These are phyloP conservation scores for Coelopa frigida DNA, from an alignment of 1,140 invertebrate species.

Conservation along the genomic window DNA sequence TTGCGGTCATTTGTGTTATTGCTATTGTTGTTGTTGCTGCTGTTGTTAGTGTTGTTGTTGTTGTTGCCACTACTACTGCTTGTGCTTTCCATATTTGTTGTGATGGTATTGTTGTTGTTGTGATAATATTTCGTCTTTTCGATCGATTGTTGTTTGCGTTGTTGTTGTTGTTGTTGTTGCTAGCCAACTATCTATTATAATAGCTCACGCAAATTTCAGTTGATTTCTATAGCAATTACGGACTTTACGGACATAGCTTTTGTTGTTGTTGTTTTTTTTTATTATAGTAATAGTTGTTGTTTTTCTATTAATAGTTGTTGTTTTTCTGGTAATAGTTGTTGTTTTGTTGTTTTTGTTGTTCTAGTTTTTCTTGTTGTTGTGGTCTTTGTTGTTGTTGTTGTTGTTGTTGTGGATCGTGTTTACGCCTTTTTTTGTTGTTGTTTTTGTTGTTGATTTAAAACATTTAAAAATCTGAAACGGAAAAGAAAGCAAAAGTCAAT, in stretches of 20 bases:
- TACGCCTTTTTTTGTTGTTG: not conserved
- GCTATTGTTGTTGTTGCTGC: too few relatives aligned
- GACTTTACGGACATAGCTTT: too few relatives aligned
- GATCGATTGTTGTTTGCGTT: not conserved
- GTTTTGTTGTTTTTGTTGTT: not conserved
- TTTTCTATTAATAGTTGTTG: not conserved
- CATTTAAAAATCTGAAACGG: not conserved
- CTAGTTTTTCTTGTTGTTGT: not conserved
- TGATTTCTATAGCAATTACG: not conserved
- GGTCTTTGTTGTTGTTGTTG: too few relatives aligned
- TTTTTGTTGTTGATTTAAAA: not conserved
- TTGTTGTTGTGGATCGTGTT: not conserved
- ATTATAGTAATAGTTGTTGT: not conserved
- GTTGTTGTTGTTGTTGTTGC: slow-evolving; percentile 1
- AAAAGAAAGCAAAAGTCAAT: not conserved
- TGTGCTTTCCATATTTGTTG: not conserved
- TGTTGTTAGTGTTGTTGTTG: too few relatives aligned
- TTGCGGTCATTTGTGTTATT: not conserved
- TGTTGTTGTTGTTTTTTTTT: not conserved
- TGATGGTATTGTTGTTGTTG: slow-evolving; percentile 4
- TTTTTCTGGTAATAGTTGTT: slow-evolving; percentile 3
- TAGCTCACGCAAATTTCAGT: not conserved
- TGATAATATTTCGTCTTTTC: not conserved
- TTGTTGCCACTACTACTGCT: too few relatives aligned
- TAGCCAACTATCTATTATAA: not conserved